Percentiles rank a stretch among this genome's conserved stretches.
These are phyloP conservation scores for Nomada goodeniana DNA, from an alignment of 2,888 invertebrate species.

Conservation along the genomic window DNA sequence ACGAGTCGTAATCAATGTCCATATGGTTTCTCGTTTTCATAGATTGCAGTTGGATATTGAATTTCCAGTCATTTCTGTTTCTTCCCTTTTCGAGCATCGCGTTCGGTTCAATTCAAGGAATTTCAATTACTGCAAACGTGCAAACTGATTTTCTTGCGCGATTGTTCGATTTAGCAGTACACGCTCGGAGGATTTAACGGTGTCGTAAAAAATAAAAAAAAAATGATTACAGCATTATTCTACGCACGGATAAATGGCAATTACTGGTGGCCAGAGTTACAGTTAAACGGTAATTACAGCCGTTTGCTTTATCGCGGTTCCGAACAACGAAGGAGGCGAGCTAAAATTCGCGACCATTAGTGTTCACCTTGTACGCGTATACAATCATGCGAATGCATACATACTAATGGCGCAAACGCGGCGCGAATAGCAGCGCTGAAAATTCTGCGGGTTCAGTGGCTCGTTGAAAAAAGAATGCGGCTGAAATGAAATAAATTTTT, in stretches of 20 bases:
- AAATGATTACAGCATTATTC: conserved; percentile 12
- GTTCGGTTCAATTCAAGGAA: neutral
- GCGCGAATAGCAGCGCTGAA: neutral
- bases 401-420: conserved; percentile 34
- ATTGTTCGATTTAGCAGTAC: neutral
- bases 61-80: too few relatives aligned
- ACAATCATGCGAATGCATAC: conserved; percentile 36
- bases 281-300: conserved; percentile 47
- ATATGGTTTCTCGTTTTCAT: neutral
- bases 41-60: too few relatives aligned
- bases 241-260: conserved; percentile 26
- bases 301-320: conserved; percentile 30
- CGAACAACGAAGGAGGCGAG: conserved; percentile 16
- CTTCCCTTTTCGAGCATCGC: neutral
- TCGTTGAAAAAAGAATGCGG: neutral
- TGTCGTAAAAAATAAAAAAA: conserved; percentile 8
- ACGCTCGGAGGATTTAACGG: conserved; percentile 13
- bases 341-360: conserved; percentile 21
- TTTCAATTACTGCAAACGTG: neutral
- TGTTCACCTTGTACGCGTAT: conserved; percentile 14
- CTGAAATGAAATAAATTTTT: neutral
- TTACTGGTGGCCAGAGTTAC: conserved; percentile 23
- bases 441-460: conserved; percentile 24
- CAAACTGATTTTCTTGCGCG: neutral
- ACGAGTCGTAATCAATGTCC: neutral